phyloP scores from a whole-genome alignment of 2,797 vertebrate species.

The Monodelphis domestica region DNA sequence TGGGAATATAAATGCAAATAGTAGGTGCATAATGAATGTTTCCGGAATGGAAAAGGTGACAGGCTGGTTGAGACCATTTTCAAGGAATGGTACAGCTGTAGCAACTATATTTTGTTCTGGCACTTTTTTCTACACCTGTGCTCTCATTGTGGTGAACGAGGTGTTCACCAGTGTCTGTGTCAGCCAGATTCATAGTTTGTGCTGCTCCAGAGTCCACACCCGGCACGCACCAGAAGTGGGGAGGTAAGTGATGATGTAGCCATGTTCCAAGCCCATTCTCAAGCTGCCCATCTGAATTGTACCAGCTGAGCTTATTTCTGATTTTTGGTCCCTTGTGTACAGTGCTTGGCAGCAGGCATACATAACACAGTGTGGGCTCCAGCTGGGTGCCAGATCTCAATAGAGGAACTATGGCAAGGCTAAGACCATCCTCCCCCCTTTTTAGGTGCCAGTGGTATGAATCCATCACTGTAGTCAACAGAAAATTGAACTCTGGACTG shows the following conservation, averaged over 20 bases:
- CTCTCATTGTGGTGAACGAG: neutral
- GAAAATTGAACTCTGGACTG: neutral
- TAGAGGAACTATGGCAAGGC: neutral
- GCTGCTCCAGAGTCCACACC: neutral
- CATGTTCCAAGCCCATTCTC: neutral
- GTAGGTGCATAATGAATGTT: neutral
- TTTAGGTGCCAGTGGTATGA: neutral
- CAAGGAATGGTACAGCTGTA: neutral
- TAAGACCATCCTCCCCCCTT: neutral
- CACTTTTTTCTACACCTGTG: neutral
- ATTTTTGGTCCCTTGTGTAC: neutral
- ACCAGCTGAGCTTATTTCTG: conserved; percentile 2
- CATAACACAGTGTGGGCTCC: neutral
- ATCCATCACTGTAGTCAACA: neutral
- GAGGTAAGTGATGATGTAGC: neutral
- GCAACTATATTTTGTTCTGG: neutral
- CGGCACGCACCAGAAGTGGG: neutral
- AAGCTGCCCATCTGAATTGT: neutral
- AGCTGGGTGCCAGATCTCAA: neutral
- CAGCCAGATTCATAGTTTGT: neutral
- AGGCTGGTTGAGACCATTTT: neutral
- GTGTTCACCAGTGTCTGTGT: neutral
- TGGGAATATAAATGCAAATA: too few species aligned
- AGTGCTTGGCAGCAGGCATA: neutral
- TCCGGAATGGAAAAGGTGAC: neutral